Conservation (phyloP, 2,113 vertebrate species). For the Cygnus buccinator region DNA sequence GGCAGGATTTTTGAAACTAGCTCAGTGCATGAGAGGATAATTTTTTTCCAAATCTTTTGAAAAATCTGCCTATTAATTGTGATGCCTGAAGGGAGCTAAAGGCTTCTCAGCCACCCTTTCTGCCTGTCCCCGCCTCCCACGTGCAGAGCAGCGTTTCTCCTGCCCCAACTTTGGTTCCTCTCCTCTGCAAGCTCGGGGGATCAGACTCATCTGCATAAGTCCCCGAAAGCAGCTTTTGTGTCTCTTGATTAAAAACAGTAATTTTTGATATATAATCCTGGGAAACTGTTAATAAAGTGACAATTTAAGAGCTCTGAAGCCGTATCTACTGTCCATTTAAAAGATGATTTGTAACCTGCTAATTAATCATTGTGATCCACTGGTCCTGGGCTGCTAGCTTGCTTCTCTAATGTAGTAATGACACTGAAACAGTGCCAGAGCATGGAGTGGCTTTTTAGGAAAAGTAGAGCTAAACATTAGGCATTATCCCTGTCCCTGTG, state of each 20-base stretch:
- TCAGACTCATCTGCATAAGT: not conserved
- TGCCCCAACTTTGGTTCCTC: not conserved
- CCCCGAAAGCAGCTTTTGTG: not conserved
- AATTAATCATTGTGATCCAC: constrained; percentile 42
- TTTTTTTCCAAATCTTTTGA: not conserved
- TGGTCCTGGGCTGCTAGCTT: not conserved
- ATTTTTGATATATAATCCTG: not conserved
- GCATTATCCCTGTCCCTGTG: not conserved
- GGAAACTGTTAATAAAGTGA: constrained; percentile 40
- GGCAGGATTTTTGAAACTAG: constrained; percentile 20
- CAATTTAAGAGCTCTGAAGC: constrained; percentile 25
- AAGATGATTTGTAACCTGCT: constrained; percentile 47
- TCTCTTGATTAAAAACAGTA: not conserved
- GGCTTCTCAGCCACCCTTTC: not conserved
- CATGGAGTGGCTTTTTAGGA: not conserved
- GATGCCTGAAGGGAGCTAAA: constrained; percentile 19
- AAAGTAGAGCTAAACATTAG: not conserved
- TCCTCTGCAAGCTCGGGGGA: not conserved
- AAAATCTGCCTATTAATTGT: constrained; percentile 1
- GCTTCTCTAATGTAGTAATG: not conserved
- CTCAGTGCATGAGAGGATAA: not conserved
- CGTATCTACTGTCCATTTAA: constrained; percentile 30
- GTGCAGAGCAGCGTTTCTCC: not conserved
- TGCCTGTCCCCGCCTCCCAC: not conserved
- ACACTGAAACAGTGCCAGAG: not conserved